Percentiles rank a stretch among this genome's conserved stretches.
Evolutionary conservation across 2,797 vertebrate species (phyloP).

Genomic region (Girardinus metallicus): DNA sequence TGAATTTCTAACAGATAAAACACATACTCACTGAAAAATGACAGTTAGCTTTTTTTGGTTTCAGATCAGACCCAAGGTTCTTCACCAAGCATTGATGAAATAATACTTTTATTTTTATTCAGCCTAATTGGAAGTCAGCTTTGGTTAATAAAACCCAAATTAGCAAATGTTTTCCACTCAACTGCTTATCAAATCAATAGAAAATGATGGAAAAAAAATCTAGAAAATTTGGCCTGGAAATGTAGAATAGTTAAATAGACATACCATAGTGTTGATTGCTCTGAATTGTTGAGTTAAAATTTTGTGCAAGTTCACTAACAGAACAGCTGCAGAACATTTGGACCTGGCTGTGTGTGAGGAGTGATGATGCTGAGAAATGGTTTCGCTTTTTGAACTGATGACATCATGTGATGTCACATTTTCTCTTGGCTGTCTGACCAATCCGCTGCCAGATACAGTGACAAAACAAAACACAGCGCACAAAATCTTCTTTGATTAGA

Average conservation of each 20-base stretch:
- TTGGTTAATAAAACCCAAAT: neutral
- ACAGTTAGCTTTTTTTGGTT: neutral
- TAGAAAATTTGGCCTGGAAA: neutral
- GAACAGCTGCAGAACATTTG: neutral
- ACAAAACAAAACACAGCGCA: neutral
- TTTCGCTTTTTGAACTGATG: slow-evolving; percentile 46
- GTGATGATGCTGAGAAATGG: slow-evolving; percentile 54
- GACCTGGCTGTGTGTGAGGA: slow-evolving; percentile 9
- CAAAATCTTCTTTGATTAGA: neutral
- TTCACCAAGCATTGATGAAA: neutral
- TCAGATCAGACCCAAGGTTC: neutral
- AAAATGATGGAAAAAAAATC: neutral
- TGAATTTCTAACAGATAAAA: neutral
- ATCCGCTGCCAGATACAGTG: slow-evolving; percentile 3
- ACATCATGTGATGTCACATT: slow-evolving; percentile 31
- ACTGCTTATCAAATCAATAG: neutral
- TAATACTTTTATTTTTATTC: no score
- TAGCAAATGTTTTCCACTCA: neutral
- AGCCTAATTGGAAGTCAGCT: neutral
- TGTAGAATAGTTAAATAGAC: neutral
- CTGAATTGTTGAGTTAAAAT: neutral
- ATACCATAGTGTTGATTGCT: neutral
- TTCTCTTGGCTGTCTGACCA: slow-evolving; percentile 58
- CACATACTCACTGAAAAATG: neutral
- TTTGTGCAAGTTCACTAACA: neutral